Percentiles rank a stretch among this genome's conserved stretches.
These are phyloP conservation scores for Pharmacophagus antenor DNA, from an alignment of 2,888 invertebrate genomes.

Conservation along the genomic window DNA sequence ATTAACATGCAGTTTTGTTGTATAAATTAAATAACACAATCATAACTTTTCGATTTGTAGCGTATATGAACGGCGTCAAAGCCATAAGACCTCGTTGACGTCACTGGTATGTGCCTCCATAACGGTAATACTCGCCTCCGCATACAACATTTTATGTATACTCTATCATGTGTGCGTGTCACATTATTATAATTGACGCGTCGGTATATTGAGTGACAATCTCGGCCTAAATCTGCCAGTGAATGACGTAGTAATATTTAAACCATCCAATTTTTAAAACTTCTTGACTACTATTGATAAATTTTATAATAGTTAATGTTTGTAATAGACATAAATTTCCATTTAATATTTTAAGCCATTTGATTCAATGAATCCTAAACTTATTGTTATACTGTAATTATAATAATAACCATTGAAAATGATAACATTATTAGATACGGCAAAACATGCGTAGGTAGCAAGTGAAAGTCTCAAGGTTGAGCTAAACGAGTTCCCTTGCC, in stretches of 20 bases:
- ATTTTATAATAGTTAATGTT: neutral
- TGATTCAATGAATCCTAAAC: neutral
- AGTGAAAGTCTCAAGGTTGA: constrained; percentile 79
- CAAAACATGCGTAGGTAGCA: constrained; percentile 68
- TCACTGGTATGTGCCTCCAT: constrained; percentile 79
- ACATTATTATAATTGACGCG: constrained; percentile 65
- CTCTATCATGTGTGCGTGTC: constrained; percentile 40
- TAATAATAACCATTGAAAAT: constrained; percentile 1
- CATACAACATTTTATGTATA: constrained; percentile 53
- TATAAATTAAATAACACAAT: constrained; percentile 33
- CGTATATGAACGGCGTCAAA: constrained; percentile 70
- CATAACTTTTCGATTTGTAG: constrained; percentile 57
- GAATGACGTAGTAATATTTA: constrained; percentile 40
- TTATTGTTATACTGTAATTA: neutral
- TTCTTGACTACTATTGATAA: neutral
- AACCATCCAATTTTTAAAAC: constrained; percentile 34
- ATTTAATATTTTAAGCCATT: neutral
- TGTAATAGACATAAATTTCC: neutral
- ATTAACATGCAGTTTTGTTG: neutral
- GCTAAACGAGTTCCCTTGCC: constrained; percentile 77
- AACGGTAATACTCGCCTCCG: constrained; percentile 78
- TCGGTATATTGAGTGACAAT: constrained; percentile 60
- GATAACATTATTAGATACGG: constrained; percentile 37
- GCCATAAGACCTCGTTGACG: constrained; percentile 75
- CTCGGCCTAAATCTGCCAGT: constrained; percentile 62